Evolutionary conservation across 1,140 invertebrate species (phyloP).

Genomic region (Drosophila willistoni): DNA sequence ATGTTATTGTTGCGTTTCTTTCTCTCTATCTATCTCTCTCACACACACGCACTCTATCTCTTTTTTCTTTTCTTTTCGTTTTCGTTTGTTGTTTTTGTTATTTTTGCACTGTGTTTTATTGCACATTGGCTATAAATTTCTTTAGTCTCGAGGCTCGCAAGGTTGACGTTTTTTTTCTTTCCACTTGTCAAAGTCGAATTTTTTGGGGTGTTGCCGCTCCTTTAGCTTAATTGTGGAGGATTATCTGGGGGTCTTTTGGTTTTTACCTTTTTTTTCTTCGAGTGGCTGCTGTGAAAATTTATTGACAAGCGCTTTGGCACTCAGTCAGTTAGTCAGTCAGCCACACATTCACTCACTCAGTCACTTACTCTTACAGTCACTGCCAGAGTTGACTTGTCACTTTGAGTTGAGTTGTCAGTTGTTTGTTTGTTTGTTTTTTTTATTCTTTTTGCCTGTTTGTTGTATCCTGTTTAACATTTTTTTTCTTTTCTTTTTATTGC

Average conservation of each 20-base stretch:
- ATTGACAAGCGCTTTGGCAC: constrained; percentile 68
- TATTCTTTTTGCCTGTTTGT: constrained; percentile 8
- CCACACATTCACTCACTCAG: constrained; percentile 45
- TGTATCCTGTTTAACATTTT: constrained; percentile 66
- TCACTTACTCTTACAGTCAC: constrained; percentile 25
- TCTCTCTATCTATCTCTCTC: constrained; percentile 17
- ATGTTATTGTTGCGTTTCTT: constrained; percentile 66
- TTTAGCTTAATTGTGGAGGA: constrained; percentile 71
- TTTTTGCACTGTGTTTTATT: constrained; percentile 31
- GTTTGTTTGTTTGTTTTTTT: background rate
- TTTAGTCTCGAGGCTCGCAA: constrained; percentile 7
- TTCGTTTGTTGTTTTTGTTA: constrained; percentile 1
- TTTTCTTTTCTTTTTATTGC: constrained; percentile 12
- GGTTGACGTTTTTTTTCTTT: constrained; percentile 48
- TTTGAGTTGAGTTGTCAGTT: constrained; percentile 62
- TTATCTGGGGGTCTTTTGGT: constrained; percentile 54
- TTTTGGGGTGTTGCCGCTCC: constrained; percentile 50
- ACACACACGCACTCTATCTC: constrained; percentile 1
- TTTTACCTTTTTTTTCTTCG: background rate
- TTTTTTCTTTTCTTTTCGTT: background rate
- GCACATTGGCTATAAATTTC: constrained; percentile 60
- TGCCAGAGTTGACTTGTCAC: constrained; percentile 67
- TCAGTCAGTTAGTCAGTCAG: constrained; percentile 36
- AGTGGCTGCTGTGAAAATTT: constrained; percentile 61
- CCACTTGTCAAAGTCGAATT: constrained; percentile 49